Percentiles rank a stretch among this genome's conserved stretches.
Conservation (phyloP, 2,113 vertebrate species). For the Protomyctophum bolini region DNA sequence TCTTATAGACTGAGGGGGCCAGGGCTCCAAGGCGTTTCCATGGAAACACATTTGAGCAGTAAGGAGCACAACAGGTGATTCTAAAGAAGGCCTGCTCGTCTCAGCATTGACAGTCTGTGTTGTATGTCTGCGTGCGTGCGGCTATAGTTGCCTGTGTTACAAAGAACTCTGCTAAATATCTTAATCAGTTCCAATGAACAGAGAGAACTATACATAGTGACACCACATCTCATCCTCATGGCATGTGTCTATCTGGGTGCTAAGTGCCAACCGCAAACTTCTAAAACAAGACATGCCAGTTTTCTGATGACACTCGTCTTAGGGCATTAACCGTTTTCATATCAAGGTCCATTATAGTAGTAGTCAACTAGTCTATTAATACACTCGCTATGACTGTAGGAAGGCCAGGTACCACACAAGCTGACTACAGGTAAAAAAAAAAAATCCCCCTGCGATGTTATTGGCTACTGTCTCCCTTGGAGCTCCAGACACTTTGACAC, state of each 20-base stretch:
- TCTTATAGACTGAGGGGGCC: slow-evolving; percentile 67
- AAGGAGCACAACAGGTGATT: slow-evolving; percentile 79
- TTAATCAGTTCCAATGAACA: slow-evolving; percentile 68
- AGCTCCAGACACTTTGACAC: too few species aligned
- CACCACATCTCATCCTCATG: not conserved
- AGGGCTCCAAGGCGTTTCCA: slow-evolving; percentile 68
- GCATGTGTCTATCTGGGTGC: not conserved
- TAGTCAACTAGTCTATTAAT: too few species aligned
- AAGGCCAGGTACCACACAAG: too few species aligned
- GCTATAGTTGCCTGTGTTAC: slow-evolving; percentile 22
- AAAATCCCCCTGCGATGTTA: too few species aligned
- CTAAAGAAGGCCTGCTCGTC: slow-evolving; percentile 51
- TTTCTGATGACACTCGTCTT: too few species aligned
- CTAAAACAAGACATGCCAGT: not conserved
- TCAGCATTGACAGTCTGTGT: slow-evolving; percentile 41
- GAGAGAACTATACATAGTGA: slow-evolving; percentile 62
- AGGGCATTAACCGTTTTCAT: too few species aligned
- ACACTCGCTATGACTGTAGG: too few species aligned
- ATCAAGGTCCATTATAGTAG: too few species aligned
- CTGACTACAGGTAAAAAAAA: too few species aligned
- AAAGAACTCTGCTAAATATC: slow-evolving; percentile 45
- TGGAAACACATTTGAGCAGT: slow-evolving; percentile 74
- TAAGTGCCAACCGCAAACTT: not conserved
- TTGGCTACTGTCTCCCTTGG: too few species aligned
- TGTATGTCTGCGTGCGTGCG: slow-evolving; percentile 1